phyloP scores from a whole-genome alignment of 2,888 invertebrate genomes.

The Polylopha cassiicola region DNA sequence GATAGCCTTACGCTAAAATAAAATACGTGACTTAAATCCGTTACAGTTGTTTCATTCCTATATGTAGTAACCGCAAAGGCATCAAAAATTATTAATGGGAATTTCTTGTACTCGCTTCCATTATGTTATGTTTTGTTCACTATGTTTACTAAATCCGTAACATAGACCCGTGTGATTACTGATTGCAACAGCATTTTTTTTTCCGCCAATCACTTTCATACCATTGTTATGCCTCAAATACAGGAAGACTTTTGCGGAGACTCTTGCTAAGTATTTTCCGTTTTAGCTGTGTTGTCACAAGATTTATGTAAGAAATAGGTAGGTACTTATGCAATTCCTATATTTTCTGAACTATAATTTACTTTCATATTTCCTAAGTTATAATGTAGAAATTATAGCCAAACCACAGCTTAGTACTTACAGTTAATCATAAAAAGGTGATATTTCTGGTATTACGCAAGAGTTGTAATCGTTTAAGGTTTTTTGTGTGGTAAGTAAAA shows the following conservation, averaged over 20 bases:
- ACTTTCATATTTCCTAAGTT: slow-evolving; percentile 21
- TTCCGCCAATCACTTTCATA: slow-evolving; percentile 5
- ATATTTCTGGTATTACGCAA: slow-evolving; percentile 6
- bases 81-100: no score
- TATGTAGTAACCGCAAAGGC: no score
- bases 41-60: no score
- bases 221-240: slow-evolving; percentile 8
- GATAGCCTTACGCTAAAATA: no score
- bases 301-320: slow-evolving; percentile 20
- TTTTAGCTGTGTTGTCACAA: slow-evolving; percentile 15
- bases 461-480: slow-evolving; percentile 6
- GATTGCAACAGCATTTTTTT: slow-evolving; percentile 1
- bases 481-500: no score
- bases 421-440: slow-evolving; percentile 8
- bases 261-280: slow-evolving; percentile 11
- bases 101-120: no score
- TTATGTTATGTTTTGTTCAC: background rate
- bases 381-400: slow-evolving; percentile 11
- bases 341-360: slow-evolving; percentile 10
- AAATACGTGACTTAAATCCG: no score
- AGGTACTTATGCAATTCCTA: slow-evolving; percentile 15
- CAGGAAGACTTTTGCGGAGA: slow-evolving; percentile 13
- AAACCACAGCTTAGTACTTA: slow-evolving; percentile 13
- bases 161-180: background rate
- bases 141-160: background rate